A percentile compares a stretch with the other conserved stretches of the same genome.
phyloP scores from a whole-genome alignment of 2,797 vertebrate genomes.

The Myiotriccus ornatus region DNA sequence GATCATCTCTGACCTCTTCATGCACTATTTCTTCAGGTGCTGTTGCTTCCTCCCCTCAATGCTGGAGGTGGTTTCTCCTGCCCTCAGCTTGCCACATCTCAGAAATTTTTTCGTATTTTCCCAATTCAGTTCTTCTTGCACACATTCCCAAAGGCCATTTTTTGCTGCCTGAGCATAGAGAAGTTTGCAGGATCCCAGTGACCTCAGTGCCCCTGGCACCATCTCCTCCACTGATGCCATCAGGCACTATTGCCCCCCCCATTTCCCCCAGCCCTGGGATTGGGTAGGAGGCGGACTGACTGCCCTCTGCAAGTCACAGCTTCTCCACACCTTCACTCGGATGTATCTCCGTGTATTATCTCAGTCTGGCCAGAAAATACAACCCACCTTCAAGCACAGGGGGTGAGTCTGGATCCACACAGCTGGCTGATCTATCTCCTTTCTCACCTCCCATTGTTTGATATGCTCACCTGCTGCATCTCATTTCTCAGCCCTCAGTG shows the following conservation, averaged over 20 bases:
- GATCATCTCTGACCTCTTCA: neutral
- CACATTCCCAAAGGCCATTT: neutral
- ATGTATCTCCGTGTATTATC: neutral
- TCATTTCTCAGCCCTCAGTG: neutral
- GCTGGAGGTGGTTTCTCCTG: neutral
- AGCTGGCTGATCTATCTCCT: neutral
- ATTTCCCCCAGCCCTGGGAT: neutral
- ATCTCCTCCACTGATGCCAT: neutral
- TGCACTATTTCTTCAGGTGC: neutral
- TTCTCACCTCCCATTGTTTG: neutral
- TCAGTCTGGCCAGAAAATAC: neutral
- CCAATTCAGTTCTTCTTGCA: neutral
- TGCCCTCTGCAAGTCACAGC: neutral
- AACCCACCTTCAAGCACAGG: neutral
- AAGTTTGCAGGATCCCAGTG: neutral
- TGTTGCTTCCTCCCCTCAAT: neutral
- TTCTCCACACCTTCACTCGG: neutral
- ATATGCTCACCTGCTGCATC: slow-evolving; percentile 7
- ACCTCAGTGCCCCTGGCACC: neutral
- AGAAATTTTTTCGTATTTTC: neutral
- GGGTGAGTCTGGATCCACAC: neutral
- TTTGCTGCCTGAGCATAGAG: neutral
- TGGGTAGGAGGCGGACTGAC: neutral
- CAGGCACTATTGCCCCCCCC: neutral
- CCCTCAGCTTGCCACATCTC: neutral